A percentile compares a stretch with the other conserved stretches of the same genome.
Evolutionary conservation across 2,113 vertebrate species (phyloP).

Genomic region (Sinosuthora webbiana): DNA sequence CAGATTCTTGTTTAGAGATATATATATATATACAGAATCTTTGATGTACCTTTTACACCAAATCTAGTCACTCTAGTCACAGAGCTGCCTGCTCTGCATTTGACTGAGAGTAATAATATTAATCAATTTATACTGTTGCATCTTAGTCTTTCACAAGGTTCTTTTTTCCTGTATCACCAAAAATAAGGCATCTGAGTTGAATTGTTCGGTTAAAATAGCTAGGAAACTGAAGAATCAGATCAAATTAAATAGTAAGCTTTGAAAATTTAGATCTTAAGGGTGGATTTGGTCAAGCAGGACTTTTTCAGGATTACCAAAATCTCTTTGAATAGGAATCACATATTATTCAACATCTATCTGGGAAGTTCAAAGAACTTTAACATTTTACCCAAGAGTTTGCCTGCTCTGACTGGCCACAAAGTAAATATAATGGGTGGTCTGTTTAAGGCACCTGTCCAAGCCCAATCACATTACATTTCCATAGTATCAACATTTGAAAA

Average conservation of each 20-base stretch:
- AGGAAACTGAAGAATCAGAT: not conserved
- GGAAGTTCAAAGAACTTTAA: conserved; percentile 43
- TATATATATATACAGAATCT: not conserved
- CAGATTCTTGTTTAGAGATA: not conserved
- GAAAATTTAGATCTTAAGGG: conserved; percentile 20
- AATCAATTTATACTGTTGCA: not conserved
- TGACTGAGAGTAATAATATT: not conserved
- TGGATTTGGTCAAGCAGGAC: not conserved
- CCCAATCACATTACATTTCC: conserved; percentile 59
- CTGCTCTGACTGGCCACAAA: conserved; percentile 66
- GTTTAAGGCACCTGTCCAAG: conserved; percentile 66
- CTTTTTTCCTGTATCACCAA: not conserved
- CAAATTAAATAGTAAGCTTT: not conserved
- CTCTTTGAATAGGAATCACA: conserved; percentile 23
- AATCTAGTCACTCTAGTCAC: not conserved
- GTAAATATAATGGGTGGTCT: conserved; percentile 72
- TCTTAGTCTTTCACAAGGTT: not conserved
- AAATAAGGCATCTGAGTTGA: not conserved
- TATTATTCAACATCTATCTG: conserved; percentile 38
- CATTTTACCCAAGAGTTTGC: conserved; percentile 28
- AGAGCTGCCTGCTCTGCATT: not conserved
- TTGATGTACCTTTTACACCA: not conserved
- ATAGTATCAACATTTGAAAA: conserved; percentile 64
- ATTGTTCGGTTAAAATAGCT: not conserved
- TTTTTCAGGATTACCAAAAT: not conserved